Evolutionary conservation across 2,888 invertebrate species (phyloP), one percentile per base, ranked within the genome.

Genomic region (Macropis europaea): DNA sequence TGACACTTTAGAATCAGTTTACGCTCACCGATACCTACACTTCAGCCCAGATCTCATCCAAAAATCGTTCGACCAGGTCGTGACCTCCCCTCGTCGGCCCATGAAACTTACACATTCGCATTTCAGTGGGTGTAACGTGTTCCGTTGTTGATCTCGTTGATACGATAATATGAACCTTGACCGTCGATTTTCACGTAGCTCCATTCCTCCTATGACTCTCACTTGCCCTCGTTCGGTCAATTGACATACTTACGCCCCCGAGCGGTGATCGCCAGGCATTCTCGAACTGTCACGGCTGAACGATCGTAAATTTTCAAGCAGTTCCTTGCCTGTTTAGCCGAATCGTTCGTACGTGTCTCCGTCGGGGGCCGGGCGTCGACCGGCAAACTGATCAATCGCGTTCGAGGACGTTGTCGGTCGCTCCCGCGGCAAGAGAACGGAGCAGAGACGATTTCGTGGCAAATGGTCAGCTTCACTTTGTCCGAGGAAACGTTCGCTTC

Each of bases 161-260:
- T 68, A 45, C 5, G 42, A 54, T 52, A 60, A 54, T 34, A 48
- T n/a, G 42, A 34, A 73, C 73, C 73, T 73, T 73, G 73, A 64
- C 72, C 72, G 71, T 63, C 60, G 64, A 73, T 60, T 73, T 73
- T 72, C 73, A 64, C 72, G 50, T 64, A 40, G 15, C 42, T 40
- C 50, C 26, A 43, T 54, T 43, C 57, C 24, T 32, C 36, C 24
- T 43, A 17, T 43, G 71, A 50, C 59, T 34, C 32, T 59, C 52
- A 73, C 48, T 73, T 73, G 64, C 36, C 30, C 54, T 60, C 45
- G 59, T 72, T 64, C 59, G 54, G 42, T 60, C 73, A 72, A 73
- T 73, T 73, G 73, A 64, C 72, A 72, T 66, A 66, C 32, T 64
- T 60, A 48, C 15, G 47, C 19, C 34, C 30, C 9, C 30, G n/a